Percentiles rank a stretch among this genome's conserved stretches.
Evolutionary conservation across 1,140 invertebrate species (phyloP).

Genomic region (Bactericera cockerelli): DNA sequence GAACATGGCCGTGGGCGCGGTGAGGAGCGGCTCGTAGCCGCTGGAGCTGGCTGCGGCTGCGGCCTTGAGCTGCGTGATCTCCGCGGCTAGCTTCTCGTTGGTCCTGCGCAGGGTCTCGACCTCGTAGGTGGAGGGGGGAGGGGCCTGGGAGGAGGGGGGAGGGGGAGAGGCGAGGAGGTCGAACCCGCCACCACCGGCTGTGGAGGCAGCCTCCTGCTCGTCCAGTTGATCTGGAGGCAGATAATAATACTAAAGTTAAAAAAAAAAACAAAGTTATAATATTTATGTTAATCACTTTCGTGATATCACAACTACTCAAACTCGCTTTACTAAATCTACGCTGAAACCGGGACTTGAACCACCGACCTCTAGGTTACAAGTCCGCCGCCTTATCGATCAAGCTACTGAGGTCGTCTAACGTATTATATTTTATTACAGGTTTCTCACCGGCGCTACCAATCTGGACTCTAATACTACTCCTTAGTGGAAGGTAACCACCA

Average conservation of each 20-base stretch:
- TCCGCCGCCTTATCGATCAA: too few relatives aligned
- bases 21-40: neutral
- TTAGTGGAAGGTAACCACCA: too few relatives aligned
- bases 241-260: too few relatives aligned
- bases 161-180: neutral
- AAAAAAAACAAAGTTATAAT: too few relatives aligned
- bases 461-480: conserved; percentile 35
- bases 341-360: too few relatives aligned
- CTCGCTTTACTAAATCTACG: too few relatives aligned
- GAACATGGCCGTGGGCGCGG: neutral
- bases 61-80: conserved; percentile 20
- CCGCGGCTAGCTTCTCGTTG: neutral
- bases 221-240: neutral
- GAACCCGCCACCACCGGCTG: too few relatives aligned
- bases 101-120: neutral
- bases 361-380: too few relatives aligned
- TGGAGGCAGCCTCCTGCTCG: neutral
- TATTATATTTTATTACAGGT: conserved; percentile 36
- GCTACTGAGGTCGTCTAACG: too few relatives aligned
- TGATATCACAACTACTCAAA: too few relatives aligned
- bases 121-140: neutral
- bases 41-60: conserved; percentile 27
- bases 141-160: neutral
- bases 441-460: conserved; percentile 51
- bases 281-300: too few relatives aligned